Evolutionary conservation across 2,797 vertebrate species (phyloP).

Genomic region (Novumbra hubbsi): DNA sequence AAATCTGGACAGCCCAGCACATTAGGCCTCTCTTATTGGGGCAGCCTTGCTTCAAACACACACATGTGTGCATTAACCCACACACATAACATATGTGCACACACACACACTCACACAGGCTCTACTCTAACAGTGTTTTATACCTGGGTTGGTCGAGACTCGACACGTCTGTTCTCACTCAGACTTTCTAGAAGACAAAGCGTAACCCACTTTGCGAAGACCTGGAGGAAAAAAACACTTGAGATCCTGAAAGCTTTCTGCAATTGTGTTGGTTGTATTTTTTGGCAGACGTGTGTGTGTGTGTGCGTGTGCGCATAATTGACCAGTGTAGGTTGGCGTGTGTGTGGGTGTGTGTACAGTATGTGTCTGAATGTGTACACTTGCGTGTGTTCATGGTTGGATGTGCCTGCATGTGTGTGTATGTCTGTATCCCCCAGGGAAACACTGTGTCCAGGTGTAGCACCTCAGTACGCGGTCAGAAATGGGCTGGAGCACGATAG

Average conservation of each 20-base stretch:
- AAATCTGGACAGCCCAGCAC: neutral
- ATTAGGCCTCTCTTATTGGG: neutral
- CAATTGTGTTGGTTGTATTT: neutral
- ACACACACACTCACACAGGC: neutral
- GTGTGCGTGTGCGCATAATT: slow-evolving; percentile 16
- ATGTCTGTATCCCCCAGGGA: neutral
- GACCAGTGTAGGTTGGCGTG: slow-evolving; percentile 1
- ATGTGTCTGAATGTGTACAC: slow-evolving; percentile 1
- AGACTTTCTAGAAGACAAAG: neutral
- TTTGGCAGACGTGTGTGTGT: neutral
- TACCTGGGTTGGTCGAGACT: slow-evolving; percentile 12
- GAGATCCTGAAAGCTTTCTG: slow-evolving; percentile 3
- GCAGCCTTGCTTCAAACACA: neutral
- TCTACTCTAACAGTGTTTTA: neutral
- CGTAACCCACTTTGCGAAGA: neutral
- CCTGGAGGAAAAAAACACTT: neutral
- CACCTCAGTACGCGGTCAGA: slow-evolving; percentile 22
- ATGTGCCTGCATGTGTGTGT: neutral
- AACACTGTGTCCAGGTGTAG: slow-evolving; percentile 39
- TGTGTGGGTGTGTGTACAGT: slow-evolving; percentile 17
- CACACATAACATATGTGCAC: neutral
- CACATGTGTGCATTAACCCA: neutral
- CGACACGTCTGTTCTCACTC: neutral
- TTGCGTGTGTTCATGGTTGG: neutral
- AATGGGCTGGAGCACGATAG: slow-evolving; percentile 14